Conservation (phyloP, 1,140 invertebrate genomes). For the Leucophenga varia region DNA sequence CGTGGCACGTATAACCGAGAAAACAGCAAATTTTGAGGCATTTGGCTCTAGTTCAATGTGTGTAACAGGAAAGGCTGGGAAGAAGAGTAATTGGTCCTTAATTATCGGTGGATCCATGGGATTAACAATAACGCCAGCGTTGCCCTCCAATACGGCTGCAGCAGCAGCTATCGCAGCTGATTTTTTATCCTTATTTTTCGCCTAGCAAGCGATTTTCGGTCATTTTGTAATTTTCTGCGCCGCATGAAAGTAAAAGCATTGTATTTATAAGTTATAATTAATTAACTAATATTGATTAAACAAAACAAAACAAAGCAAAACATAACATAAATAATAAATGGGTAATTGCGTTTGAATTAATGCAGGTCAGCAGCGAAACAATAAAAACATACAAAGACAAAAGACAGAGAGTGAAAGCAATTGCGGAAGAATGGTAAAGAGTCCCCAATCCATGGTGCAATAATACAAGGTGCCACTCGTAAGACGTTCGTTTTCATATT, state of each 20-base stretch:
- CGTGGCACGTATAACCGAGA: slow-evolving; percentile 49
- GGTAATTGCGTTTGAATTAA: background rate
- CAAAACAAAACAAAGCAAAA: too few relatives aligned
- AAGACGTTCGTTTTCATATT: too few relatives aligned
- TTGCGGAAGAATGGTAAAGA: too few relatives aligned
- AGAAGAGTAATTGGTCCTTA: slow-evolving; percentile 40
- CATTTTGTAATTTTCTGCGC: slow-evolving; percentile 45
- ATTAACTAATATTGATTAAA: slow-evolving; percentile 12
- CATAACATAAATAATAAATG: background rate
- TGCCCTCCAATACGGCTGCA: slow-evolving; percentile 32
- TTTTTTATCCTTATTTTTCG: slow-evolving; percentile 53
- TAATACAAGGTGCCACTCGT: too few relatives aligned
- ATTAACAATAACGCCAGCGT: slow-evolving; percentile 34
- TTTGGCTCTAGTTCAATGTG: slow-evolving; percentile 55
- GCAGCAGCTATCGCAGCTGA: slow-evolving; percentile 38
- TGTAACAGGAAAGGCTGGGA: slow-evolving; percentile 43
- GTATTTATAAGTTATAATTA: background rate
- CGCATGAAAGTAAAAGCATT: background rate
- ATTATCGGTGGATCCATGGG: slow-evolving; percentile 42
- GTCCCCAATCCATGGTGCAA: too few relatives aligned
- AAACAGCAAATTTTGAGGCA: slow-evolving; percentile 55
- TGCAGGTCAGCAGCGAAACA: background rate
- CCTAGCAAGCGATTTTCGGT: slow-evolving; percentile 42
- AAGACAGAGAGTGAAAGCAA: too few relatives aligned
- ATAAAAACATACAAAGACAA: background rate